Evolutionary conservation across 2,888 invertebrate species (phyloP).

Genomic region (Cyclophora punctaria): DNA sequence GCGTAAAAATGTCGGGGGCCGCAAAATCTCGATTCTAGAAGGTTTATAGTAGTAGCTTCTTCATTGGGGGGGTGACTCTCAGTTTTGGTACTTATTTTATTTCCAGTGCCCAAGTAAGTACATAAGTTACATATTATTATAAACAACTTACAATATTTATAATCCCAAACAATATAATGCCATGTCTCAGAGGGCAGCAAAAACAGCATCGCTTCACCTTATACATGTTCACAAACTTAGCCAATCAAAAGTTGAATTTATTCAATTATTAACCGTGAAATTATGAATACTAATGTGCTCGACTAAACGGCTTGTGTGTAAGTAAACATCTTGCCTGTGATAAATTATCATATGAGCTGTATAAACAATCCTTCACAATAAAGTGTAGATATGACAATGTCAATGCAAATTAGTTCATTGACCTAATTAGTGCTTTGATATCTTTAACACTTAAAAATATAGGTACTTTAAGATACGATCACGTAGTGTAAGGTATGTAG

Average conservation of each 20-base stretch:
- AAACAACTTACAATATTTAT: conserved; percentile 54
- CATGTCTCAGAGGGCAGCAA: conserved; percentile 54
- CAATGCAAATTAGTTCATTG: conserved; percentile 18
- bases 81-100: no score
- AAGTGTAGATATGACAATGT: conserved; percentile 10
- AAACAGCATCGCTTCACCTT: conserved; percentile 58
- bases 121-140: no score
- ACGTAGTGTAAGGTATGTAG: no score
- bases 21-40: no score
- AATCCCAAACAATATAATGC: conserved; percentile 58
- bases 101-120: no score
- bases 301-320: conserved; percentile 3
- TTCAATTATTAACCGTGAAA: background rate
- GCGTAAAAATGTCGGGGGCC: no score
- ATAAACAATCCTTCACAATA: conserved; percentile 5
- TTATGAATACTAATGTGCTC: conserved; percentile 1
- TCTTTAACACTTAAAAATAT: no score
- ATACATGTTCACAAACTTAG: conserved; percentile 37
- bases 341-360: conserved; percentile 6
- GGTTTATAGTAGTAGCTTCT: background rate
- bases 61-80: background rate
- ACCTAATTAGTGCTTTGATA: conserved; percentile 1
- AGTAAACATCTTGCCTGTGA: conserved; percentile 3
- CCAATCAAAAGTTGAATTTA: conserved; percentile 18
- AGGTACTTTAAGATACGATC: no score